Conservation (phyloP, 2,888 invertebrate species). For the Epinotia brunnichana region DNA sequence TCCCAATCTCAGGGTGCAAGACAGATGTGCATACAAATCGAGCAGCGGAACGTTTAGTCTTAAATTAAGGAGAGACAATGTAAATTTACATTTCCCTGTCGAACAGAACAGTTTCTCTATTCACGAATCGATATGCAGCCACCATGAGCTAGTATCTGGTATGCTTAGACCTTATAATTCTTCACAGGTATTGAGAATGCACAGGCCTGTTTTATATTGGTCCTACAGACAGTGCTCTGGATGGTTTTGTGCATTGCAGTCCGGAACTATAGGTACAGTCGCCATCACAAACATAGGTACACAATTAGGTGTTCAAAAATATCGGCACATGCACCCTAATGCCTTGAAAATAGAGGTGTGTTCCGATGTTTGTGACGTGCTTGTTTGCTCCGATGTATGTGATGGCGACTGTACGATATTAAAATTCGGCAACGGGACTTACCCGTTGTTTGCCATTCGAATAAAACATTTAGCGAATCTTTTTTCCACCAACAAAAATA, state of each 20-base stretch:
- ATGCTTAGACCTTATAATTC: neutral
- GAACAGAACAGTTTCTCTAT: constrained; percentile 15
- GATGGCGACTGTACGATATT: too few relatives aligned
- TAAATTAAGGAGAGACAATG: constrained; percentile 39
- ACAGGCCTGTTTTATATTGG: neutral
- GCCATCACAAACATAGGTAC: too few relatives aligned
- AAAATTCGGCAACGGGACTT: too few relatives aligned
- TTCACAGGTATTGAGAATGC: neutral
- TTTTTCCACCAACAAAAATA: too few relatives aligned
- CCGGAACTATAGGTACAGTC: too few relatives aligned
- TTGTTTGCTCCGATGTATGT: too few relatives aligned
- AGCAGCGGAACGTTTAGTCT: constrained; percentile 27
- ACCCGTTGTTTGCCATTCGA: neutral
- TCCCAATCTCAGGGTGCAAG: constrained; percentile 28
- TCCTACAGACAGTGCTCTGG: neutral
- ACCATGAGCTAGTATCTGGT: neutral
- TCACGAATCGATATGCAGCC: neutral
- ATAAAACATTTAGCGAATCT: neutral
- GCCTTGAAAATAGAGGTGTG: too few relatives aligned
- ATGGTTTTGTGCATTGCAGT: too few relatives aligned
- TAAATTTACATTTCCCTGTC: constrained; percentile 37
- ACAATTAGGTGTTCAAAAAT: too few relatives aligned
- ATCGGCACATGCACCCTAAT: too few relatives aligned
- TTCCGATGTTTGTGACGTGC: too few relatives aligned
- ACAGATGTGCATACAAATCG: constrained; percentile 42